A percentile compares a stretch with the other conserved stretches of the same genome.
These are phyloP conservation scores for Eristalis arbustorum DNA, from an alignment of 2,888 invertebrate genomes.

Conservation along the genomic window DNA sequence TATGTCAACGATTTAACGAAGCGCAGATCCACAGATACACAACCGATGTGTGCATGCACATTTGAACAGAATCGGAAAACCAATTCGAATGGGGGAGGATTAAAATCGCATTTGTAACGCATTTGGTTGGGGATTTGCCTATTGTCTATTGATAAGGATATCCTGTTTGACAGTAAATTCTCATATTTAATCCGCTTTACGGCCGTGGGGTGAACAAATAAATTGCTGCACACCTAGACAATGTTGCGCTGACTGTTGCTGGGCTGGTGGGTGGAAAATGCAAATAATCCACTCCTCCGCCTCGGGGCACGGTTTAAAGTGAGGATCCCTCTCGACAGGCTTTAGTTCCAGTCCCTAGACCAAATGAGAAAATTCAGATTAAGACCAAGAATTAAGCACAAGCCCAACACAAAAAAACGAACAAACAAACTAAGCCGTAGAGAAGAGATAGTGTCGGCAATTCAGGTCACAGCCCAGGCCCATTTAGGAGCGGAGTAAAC, in stretches of 20 bases:
- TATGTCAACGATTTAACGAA: constrained; percentile 20
- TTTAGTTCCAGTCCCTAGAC: neutral
- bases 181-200: constrained; percentile 50
- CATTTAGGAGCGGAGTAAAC: constrained; percentile 14
- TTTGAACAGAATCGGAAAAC: constrained; percentile 40
- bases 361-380: constrained; percentile 31
- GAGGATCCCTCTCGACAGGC: constrained; percentile 1
- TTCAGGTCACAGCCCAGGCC: constrained; percentile 26
- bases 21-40: neutral
- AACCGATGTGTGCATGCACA: constrained; percentile 22
- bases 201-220: constrained; percentile 8
- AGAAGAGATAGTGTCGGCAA: constrained; percentile 15
- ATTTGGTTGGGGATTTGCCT: constrained; percentile 62
- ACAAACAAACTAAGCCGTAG: neutral
- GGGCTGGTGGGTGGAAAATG: neutral
- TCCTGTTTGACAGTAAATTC: constrained; percentile 50
- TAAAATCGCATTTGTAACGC: constrained; percentile 67
- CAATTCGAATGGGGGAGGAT: constrained; percentile 45
- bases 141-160: constrained; percentile 63
- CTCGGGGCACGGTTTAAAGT: neutral
- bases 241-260: neutral
- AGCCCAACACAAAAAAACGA: neutral
- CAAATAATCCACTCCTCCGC: neutral
- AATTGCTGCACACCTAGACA: neutral
- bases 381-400: neutral